Evolutionary conservation across 2,888 invertebrate genomes (phyloP), one percentile per base, ranked within the genome.

Genomic region (Hofmannophila pseudospretella): DNA sequence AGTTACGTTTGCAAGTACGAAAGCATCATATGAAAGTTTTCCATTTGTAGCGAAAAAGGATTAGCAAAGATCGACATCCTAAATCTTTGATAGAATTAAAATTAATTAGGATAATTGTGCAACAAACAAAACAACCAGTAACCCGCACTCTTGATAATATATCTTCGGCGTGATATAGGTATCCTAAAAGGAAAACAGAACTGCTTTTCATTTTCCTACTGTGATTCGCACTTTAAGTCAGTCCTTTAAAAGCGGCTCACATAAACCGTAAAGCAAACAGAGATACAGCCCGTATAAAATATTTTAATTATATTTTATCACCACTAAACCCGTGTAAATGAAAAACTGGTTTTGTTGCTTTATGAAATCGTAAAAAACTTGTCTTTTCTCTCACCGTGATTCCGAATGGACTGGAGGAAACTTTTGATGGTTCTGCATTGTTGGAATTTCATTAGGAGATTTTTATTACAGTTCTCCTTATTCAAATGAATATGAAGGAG

Each of bases 241-340:
- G 65, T 78, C 69, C 72, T 69, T 59, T 58, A 55, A 54, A 65
- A 53, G 58, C 70, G 62, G 62, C 60, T 56, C 73, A 62, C 67
- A 64, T 57, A 64, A 62, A 64, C 72, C 75, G 67, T 79, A 80
- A 81, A 76, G 64, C 73, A 66, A 58, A 63, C 70, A 59, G 72
- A 81, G 80, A 81, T 80, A 79, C 72, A 68, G 58, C 54, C 58
- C 58, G 74, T 77, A 79, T 82, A 84, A 85, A 86, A 85, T 86
- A 86, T 86, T 86, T 85, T 86, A 86, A 86, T 86, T 86, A 86
- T 85, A 84, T 84, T 86, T 86, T 85, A 86, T 76, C 66, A 67
- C 76, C 76, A 81, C 84, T 85, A 84, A 82, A 84, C 71, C 72
- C 65, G 80, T 85, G 84, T 85, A 85, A 86, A 86, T 86, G 85